Percentiles rank a stretch among this genome's conserved stretches.
Conservation (phyloP, 2,113 vertebrate species). For the Dromaius novaehollandiae region DNA sequence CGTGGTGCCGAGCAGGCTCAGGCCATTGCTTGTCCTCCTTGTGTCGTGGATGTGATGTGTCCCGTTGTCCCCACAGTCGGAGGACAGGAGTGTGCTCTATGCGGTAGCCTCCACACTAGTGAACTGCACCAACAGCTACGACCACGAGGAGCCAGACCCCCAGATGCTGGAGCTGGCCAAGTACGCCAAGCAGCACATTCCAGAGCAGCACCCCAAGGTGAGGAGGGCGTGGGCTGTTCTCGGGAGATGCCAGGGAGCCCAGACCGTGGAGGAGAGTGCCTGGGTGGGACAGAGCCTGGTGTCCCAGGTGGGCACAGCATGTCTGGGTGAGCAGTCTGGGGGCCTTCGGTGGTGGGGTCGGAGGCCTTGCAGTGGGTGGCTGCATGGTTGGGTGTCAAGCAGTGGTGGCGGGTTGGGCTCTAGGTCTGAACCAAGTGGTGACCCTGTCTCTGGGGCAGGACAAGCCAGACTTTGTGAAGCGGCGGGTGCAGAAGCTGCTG, state of each 20-base stretch:
- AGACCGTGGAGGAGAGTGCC: fast-evolving
- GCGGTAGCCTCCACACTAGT: slow-evolving; percentile 92
- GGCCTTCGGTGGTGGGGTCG: fast-evolving
- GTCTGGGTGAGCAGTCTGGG: not conserved
- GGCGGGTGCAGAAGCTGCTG: slow-evolving; percentile 88
- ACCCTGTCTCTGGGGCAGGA: slow-evolving; percentile 77
- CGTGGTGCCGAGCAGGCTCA: not conserved
- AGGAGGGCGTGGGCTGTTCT: fast-evolving
- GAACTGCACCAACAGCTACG: slow-evolving; percentile 97
- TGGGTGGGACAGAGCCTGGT: not conserved
- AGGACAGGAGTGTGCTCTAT: slow-evolving; percentile 93
- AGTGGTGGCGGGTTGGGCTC: not conserved
- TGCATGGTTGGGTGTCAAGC: not conserved
- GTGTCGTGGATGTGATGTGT: fast-evolving
- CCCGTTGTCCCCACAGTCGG: slow-evolving; percentile 74
- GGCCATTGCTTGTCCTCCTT: not conserved
- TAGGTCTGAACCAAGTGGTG: fast-evolving
- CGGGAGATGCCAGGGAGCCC: fast-evolving
- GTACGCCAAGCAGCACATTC: slow-evolving; percentile 96
- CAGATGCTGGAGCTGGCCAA: slow-evolving; percentile 98
- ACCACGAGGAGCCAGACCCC: slow-evolving; percentile 91
- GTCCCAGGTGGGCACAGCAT: not conserved
- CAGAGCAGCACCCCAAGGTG: slow-evolving; percentile 97
- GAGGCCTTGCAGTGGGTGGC: fast-evolving
- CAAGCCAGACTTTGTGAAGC: slow-evolving; percentile 82